Evolutionary conservation across 2,797 vertebrate species (phyloP), one percentile per base, ranked within the genome.

Genomic region (Sibirionetta formosa): DNA sequence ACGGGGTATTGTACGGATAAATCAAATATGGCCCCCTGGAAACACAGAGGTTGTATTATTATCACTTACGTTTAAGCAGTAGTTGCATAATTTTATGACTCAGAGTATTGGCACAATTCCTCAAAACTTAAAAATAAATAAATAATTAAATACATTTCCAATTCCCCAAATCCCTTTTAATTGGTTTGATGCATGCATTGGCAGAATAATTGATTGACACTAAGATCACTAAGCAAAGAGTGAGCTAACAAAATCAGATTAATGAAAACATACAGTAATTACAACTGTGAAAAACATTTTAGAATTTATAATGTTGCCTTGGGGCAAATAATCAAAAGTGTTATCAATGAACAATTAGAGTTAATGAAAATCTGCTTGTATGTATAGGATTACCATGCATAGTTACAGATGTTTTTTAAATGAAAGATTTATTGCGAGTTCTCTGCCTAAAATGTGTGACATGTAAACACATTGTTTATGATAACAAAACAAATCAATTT

Each of bases 191-290:
- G 96, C 93, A 95, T 48, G 88, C 63, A 24, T 84, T 97, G 95
- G 94, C 96, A 96, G 94, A 94, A 93, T 97, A 97, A 98, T 97
- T 98, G 98, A 98, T 97, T 98, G 98, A 97, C 97, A 96, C 68
- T 51, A 81, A 92, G 97, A 98, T 97, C 83, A 35, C 94, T 93
- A 96, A 95, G 95, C 88, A 97, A 96, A 97, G 95, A 97, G 86
- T 82, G 95, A 97, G 76, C 96, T 97, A 97, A 97, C 96, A 97
- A 94, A 97, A 96, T 98, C 86, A 96, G 95, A 98, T 97, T 97
- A 98, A 97, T 97, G 97, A 98, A 98, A 98, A 98, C 97, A 98
- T 97, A 98, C 94, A 96, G 98, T 97, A 98, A 98, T 98, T 98
- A 98, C 97, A 97, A 97, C 93, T 91, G 94, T 96, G 97, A 92